Conservation (phyloP, 2,888 invertebrate genomes). For the Scaptomyza parva region DNA sequence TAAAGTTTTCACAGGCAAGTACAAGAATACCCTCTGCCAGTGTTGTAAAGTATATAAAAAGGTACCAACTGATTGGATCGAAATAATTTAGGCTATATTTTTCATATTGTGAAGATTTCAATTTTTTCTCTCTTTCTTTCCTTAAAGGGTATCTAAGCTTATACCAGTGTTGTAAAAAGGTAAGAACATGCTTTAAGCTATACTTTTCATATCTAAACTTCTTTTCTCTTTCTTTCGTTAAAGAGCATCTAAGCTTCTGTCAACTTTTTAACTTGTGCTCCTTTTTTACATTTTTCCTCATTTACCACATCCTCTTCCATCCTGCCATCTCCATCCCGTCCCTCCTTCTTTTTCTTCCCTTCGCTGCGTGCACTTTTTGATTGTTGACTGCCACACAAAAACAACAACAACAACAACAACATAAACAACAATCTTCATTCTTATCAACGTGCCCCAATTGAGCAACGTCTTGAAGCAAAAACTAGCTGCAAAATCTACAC, state of each 20-base stretch:
- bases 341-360: no score
- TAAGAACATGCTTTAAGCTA: no score
- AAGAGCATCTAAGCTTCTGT: not conserved
- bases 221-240: not conserved
- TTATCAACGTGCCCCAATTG: slow-evolving; percentile 57
- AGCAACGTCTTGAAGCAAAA: slow-evolving; percentile 40
- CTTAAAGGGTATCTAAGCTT: no score
- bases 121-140: no score
- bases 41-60: no score
- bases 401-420: slow-evolving; percentile 21
- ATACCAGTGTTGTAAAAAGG: no score
- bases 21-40: no score
- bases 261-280: slow-evolving; percentile 2
- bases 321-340: not conserved
- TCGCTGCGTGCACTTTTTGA: slow-evolving; percentile 58
- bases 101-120: no score
- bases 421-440: slow-evolving; percentile 25
- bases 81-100: no score
- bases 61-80: no score
- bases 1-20: no score
- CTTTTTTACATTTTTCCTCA: not conserved
- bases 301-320: not conserved
- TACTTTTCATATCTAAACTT: no score
- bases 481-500: slow-evolving; percentile 4
- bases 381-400: slow-evolving; percentile 46